A percentile compares a stretch with the other conserved stretches of the same genome.
These are phyloP conservation scores for Strigamia maritima DNA, from an alignment of 2,888 invertebrate genomes.

Conservation along the genomic window DNA sequence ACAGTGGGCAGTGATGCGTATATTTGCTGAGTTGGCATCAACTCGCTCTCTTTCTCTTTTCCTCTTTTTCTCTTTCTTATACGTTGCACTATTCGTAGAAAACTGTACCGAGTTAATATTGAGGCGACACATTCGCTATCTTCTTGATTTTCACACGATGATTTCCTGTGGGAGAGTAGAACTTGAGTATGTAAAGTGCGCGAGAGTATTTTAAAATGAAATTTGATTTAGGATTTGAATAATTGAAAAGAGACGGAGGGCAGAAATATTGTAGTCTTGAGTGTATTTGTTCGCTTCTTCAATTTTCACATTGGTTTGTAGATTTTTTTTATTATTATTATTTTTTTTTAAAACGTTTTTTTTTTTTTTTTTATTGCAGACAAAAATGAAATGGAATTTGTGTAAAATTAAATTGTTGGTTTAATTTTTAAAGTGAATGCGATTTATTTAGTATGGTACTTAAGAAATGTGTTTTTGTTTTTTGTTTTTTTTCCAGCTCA, in stretches of 20 bases:
- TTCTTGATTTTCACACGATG: constrained; percentile 19
- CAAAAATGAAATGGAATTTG: no score
- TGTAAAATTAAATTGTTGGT: no score
- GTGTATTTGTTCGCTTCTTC: not conserved
- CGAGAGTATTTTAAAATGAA: not conserved
- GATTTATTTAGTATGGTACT: not conserved
- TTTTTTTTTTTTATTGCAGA: not conserved
- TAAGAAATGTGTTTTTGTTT: no score
- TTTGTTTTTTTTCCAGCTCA: not conserved
- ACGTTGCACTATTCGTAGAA: not conserved
- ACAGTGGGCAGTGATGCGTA: constrained; percentile 23
- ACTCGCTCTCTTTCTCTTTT: not conserved
- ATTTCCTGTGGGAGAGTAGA: constrained; percentile 1
- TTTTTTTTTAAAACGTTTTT: not conserved
- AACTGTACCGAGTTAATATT: constrained; percentile 2
- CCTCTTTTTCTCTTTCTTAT: not conserved
- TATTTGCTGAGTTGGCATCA: constrained; percentile 23
- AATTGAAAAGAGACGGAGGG: constrained; percentile 3
- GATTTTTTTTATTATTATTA: not conserved
- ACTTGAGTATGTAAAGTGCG: not conserved
- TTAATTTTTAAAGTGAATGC: not conserved
- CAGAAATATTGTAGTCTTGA: not conserved
- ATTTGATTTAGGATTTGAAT: constrained; percentile 23
- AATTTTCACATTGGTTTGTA: not conserved
- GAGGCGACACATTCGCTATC: constrained; percentile 17